Percentiles rank a stretch among this genome's conserved stretches.
Conservation (phyloP, 2,113 vertebrate species). For the Pseudorasbora parva region DNA sequence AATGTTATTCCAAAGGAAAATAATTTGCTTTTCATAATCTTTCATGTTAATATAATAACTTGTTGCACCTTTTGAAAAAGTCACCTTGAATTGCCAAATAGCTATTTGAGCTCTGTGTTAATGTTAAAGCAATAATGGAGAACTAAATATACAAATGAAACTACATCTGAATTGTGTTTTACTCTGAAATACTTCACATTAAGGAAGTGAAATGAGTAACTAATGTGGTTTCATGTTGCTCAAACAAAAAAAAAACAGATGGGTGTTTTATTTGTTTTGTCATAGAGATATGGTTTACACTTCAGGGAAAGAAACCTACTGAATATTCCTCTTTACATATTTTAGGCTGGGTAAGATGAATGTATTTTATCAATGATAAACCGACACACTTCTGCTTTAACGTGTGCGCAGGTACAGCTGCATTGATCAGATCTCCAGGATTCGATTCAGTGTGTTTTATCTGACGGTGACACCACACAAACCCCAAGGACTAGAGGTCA, state of each 20-base stretch:
- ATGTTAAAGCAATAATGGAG: background rate
- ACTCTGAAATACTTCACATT: constrained; percentile 1
- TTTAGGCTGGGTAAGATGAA: background rate
- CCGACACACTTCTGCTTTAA: background rate
- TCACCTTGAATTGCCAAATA: too few relatives aligned
- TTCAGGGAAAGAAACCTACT: background rate
- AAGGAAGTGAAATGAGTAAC: background rate
- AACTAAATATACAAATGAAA: too few relatives aligned
- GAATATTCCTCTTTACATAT: background rate
- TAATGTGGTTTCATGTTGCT: constrained; percentile 4
- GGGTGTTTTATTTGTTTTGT: background rate
- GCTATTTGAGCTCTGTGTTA: too few relatives aligned
- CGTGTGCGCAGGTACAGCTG: background rate
- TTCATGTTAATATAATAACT: background rate
- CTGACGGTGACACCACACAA: background rate
- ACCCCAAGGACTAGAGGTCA: background rate
- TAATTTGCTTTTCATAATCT: background rate
- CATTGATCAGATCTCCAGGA: background rate
- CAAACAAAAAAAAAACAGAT: background rate
- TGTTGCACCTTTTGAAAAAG: background rate
- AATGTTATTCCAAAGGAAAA: background rate
- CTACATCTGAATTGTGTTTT: background rate
- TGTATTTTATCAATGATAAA: background rate
- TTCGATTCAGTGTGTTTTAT: background rate
- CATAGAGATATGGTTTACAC: constrained; percentile 1